Evolutionary conservation across 2,888 invertebrate genomes (phyloP), one percentile per base, ranked within the genome.

Genomic region (Pecten maximus): DNA sequence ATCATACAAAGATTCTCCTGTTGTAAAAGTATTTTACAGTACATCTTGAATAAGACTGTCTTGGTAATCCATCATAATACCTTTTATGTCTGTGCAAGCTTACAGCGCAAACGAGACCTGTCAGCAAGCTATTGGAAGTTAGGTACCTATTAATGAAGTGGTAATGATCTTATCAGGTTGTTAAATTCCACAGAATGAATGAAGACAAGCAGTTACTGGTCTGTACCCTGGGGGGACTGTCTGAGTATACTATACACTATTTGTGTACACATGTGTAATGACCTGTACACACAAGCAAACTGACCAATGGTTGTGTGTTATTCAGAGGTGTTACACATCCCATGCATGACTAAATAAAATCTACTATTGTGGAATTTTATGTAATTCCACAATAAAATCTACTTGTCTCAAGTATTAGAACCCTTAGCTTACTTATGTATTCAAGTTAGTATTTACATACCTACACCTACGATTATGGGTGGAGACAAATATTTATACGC

Each of bases 91-190:
- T 28, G 35, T 35, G 28, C 28, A 23, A 35, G 74, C 35, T 74
- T 28, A 35, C 28, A 74, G 74, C 35, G 35, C 74, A 74, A 74
- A 74, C 74, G 28, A 74, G 74, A 0, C 28, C 28, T 74, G 35
- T 74, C 35, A 35, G 28, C 74, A 35, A 35, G 35, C 23, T 74
- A 74, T 74, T n/a, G 28, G 74, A 28, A 74, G 74, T 74, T 74
- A 74, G 74, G 74, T 74, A 74, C 74, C 74, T 74, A 23, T 28
- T 74, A 74, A 74, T 74, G 74, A 74, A 74, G 74, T 74, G 74
- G 74, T 74, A 74, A 74, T 74, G 74, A 74, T 74, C 28, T 74
- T 74, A 74, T 74, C 74, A 10, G 74, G 8, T 23, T 74, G 74
- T 74, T 74, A 74, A 74, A 74, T 74, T 74, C 74, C 74, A 0